These are phyloP conservation scores for Atractosteus spatula DNA, from an alignment of 2,113 vertebrate species.

Conservation along the genomic window DNA sequence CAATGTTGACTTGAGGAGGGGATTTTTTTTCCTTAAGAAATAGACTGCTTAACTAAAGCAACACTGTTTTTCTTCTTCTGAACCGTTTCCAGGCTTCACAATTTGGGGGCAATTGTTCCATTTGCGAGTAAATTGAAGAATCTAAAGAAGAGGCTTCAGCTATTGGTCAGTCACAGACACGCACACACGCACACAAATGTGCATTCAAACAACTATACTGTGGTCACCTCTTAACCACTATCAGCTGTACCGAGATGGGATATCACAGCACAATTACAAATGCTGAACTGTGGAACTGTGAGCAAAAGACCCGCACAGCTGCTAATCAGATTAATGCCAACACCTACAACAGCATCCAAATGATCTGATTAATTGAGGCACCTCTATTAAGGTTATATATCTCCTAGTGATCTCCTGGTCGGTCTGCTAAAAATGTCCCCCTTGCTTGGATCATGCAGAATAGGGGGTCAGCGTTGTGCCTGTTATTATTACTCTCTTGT, in stretches of 20 bases:
- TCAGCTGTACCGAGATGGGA: too few relatives aligned
- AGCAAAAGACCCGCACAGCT: conserved; percentile 30
- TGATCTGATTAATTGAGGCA: conserved; percentile 71
- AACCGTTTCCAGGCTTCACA: neutral
- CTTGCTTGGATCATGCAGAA: neutral
- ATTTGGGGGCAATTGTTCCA: conserved; percentile 3
- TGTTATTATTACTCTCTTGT: conserved; percentile 11
- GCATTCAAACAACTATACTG: conserved; percentile 25
- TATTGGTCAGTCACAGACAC: conserved; percentile 28
- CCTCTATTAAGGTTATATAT: conserved; percentile 64
- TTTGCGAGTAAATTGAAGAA: neutral
- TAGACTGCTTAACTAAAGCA: conserved; percentile 27
- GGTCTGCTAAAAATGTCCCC: neutral
- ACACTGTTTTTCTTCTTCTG: conserved; percentile 33
- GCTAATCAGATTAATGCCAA: conserved; percentile 50
- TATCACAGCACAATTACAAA: too few relatives aligned
- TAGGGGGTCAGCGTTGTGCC: conserved; percentile 11
- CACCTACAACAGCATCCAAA: conserved; percentile 45
- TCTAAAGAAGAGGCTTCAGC: neutral
- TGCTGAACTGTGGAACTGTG: too few relatives aligned
- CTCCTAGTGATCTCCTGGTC: conserved; percentile 9
- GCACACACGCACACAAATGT: neutral
- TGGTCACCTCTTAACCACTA: too few relatives aligned
- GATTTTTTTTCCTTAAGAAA: conserved; percentile 33
- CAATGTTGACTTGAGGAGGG: conserved; percentile 51